Percentiles rank a stretch among this genome's conserved stretches.
Conservation (phyloP, 2,113 vertebrate species). For the Phaethon lepturus region DNA sequence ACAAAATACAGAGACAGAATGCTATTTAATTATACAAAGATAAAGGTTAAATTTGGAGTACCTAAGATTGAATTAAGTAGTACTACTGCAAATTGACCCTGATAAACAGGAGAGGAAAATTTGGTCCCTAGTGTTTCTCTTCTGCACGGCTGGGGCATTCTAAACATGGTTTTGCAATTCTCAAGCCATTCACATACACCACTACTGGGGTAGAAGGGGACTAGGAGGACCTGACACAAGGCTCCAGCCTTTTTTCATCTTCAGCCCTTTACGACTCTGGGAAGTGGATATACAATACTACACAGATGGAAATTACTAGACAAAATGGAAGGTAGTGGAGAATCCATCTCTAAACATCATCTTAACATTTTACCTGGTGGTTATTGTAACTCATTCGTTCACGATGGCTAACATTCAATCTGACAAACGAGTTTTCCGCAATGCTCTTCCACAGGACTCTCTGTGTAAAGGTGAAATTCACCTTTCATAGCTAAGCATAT, state of each 20-base stretch:
- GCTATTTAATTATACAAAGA: background rate
- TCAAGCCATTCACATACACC: background rate
- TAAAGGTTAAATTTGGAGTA: background rate
- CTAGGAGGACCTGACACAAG: background rate
- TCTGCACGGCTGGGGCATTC: background rate
- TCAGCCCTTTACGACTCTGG: background rate
- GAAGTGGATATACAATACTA: background rate
- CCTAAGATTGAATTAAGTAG: background rate
- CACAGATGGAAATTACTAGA: background rate
- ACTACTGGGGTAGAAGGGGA: background rate
- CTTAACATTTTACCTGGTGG: background rate
- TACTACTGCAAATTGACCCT: background rate
- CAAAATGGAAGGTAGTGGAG: background rate
- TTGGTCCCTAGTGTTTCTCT: background rate
- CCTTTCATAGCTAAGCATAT: background rate
- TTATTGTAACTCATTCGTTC: background rate
- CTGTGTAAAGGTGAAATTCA: background rate
- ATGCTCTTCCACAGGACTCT: background rate
- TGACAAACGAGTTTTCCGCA: background rate
- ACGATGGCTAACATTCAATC: background rate
- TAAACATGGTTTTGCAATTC: background rate
- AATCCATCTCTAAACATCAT: background rate
- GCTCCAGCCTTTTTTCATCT: background rate
- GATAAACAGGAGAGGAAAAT: background rate
- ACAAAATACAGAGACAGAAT: background rate